Conservation (phyloP, 2,888 invertebrate species). For the Dasysyrphus tricinctus region DNA sequence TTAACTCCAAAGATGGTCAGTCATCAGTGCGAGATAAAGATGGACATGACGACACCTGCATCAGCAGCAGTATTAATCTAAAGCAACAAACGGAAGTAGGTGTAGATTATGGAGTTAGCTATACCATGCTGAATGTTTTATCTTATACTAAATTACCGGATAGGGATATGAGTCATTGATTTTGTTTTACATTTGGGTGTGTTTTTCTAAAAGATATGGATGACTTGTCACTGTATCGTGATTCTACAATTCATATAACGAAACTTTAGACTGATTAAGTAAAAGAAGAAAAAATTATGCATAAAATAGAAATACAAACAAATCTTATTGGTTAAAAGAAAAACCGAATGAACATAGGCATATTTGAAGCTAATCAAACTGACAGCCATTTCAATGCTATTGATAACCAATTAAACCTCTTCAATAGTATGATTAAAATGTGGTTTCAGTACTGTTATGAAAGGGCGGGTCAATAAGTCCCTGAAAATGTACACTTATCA, state of each 20-base stretch:
- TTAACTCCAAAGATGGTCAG: constrained; percentile 62
- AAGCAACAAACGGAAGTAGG: constrained; percentile 67
- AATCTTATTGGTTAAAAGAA: too few relatives aligned
- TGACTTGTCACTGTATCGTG: background rate
- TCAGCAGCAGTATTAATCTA: constrained; percentile 18
- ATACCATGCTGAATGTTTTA: constrained; percentile 35
- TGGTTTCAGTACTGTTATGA: too few relatives aligned
- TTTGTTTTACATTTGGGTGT: background rate
- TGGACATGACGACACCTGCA: constrained; percentile 66
- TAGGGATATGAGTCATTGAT: constrained; percentile 56
- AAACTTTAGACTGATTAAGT: background rate
- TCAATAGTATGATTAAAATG: too few relatives aligned
- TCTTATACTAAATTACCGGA: constrained; percentile 42
- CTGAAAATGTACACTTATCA: too few relatives aligned
- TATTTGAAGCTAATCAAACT: too few relatives aligned
- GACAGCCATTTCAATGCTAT: too few relatives aligned
- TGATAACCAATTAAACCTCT: too few relatives aligned
- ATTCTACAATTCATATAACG: background rate
- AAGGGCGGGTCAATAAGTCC: too few relatives aligned
- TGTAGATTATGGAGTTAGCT: constrained; percentile 66
- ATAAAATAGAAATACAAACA: too few relatives aligned
- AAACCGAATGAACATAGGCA: too few relatives aligned
- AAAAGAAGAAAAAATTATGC: background rate
- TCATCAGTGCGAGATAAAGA: constrained; percentile 57
- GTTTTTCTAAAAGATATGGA: constrained; percentile 4